These are phyloP conservation scores for Vidua macroura DNA, from an alignment of 2,113 vertebrate genomes.

Conservation along the genomic window DNA sequence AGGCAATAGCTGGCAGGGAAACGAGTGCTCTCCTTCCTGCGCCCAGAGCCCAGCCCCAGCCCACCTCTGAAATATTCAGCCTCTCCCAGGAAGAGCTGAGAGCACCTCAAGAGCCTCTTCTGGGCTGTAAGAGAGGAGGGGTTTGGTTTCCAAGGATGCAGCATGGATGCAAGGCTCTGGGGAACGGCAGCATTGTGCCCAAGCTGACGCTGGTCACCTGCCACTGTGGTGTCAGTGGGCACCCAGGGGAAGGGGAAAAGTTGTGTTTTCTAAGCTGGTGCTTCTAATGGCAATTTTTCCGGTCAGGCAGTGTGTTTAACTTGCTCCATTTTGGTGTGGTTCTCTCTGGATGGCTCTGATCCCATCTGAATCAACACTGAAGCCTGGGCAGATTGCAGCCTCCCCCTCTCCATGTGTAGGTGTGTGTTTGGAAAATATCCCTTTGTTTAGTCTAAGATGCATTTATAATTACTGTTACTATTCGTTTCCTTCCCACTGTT, in stretches of 20 bases:
- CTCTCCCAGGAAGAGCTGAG: not conserved
- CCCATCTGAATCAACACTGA: not conserved
- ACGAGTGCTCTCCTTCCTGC: not conserved
- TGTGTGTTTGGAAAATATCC: not conserved
- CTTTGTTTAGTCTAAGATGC: not conserved
- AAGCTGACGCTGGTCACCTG: not conserved
- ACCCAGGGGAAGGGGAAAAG: not conserved
- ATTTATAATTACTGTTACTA: not conserved
- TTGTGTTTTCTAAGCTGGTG: not conserved
- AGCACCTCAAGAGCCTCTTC: not conserved
- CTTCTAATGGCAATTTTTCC: not conserved
- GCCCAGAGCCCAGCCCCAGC: not conserved
- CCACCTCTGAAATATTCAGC: not conserved
- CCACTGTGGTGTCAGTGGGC: not conserved
- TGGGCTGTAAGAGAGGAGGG: rapidly evolving
- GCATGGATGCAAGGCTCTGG: not conserved
- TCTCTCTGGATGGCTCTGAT: not conserved
- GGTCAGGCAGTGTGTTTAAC: not conserved
- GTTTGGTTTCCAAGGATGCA: not conserved
- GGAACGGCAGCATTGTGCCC: rapidly evolving
- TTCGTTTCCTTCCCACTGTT: not conserved
- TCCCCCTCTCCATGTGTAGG: rapidly evolving
- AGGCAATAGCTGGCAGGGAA: constrained; percentile 1
- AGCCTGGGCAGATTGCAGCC: not conserved
- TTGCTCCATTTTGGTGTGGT: rapidly evolving